A percentile compares a stretch with the other conserved stretches of the same genome.
These are phyloP conservation scores for Hafferia zeledoni DNA, from an alignment of 2,797 vertebrate species.

Conservation along the genomic window DNA sequence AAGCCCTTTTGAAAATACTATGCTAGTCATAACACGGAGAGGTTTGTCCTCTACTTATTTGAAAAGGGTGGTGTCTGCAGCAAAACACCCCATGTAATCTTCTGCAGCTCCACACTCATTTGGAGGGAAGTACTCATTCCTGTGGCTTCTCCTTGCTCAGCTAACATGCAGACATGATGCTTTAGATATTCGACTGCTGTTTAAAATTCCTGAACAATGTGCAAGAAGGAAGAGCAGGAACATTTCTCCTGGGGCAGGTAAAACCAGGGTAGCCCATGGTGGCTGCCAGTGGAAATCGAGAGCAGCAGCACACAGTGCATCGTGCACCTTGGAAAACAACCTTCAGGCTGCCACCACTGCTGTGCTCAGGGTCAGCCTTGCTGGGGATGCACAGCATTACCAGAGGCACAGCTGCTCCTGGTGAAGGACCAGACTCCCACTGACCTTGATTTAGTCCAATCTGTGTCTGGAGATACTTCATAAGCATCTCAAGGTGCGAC, in stretches of 20 bases:
- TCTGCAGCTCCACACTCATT: background rate
- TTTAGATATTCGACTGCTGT: background rate
- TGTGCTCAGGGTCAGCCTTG: accelerated
- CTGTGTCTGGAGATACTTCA: background rate
- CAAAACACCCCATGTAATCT: background rate
- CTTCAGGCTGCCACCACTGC: background rate
- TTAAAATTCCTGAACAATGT: background rate
- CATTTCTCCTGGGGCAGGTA: background rate
- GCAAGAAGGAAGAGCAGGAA: background rate
- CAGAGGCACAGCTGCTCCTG: background rate
- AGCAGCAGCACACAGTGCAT: background rate
- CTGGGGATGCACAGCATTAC: background rate
- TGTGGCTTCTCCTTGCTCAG: background rate
- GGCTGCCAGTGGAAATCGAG: accelerated
- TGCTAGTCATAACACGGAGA: accelerated
- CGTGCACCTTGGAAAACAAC: background rate
- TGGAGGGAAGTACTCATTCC: background rate
- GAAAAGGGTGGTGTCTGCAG: background rate
- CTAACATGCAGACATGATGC: accelerated
- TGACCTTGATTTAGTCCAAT: background rate
- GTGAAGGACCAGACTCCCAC: background rate
- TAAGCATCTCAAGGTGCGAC: background rate
- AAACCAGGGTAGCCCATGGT: background rate
- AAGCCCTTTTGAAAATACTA: background rate
- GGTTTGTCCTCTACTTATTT: background rate